Evolutionary conservation across 2,113 vertebrate genomes (phyloP).

Genomic region (Phyllostomus hastatus): DNA sequence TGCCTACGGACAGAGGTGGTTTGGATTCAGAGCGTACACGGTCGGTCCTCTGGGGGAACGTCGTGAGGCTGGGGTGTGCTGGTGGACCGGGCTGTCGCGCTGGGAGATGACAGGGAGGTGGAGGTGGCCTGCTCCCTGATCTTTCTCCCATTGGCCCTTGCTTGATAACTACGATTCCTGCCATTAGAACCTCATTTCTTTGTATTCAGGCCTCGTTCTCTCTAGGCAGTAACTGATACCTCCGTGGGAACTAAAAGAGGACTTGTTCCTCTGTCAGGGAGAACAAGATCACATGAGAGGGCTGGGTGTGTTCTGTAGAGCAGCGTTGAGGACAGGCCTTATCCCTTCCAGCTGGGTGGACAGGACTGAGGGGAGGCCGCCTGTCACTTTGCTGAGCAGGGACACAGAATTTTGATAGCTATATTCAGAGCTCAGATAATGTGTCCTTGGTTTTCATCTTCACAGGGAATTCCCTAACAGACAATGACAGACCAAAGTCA

Average conservation of each 20-base stretch:
- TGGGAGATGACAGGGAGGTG: fast-evolving
- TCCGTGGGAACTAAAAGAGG: not conserved
- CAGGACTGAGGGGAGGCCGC: not conserved
- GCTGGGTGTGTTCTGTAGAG: fast-evolving
- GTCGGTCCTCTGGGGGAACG: not conserved
- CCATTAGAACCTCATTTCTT: not conserved
- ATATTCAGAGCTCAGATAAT: not conserved
- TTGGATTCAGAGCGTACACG: not conserved
- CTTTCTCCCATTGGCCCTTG: not conserved
- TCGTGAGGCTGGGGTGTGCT: not conserved
- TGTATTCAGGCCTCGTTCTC: not conserved
- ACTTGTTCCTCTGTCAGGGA: not conserved
- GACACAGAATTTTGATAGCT: not conserved
- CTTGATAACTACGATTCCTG: not conserved
- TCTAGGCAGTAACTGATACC: not conserved
- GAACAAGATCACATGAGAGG: not conserved
- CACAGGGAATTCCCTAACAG: not conserved
- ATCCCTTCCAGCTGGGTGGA: not conserved
- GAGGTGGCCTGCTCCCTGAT: too few relatives aligned
- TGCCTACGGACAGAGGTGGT: not conserved
- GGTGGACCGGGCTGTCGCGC: not conserved
- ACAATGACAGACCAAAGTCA: not conserved
- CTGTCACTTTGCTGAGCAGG: not conserved
- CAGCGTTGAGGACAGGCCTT: not conserved
- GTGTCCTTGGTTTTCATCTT: not conserved